These are phyloP conservation scores for Drosophila neoperkinsi DNA, from an alignment of 2,888 invertebrate species.

Conservation along the genomic window DNA sequence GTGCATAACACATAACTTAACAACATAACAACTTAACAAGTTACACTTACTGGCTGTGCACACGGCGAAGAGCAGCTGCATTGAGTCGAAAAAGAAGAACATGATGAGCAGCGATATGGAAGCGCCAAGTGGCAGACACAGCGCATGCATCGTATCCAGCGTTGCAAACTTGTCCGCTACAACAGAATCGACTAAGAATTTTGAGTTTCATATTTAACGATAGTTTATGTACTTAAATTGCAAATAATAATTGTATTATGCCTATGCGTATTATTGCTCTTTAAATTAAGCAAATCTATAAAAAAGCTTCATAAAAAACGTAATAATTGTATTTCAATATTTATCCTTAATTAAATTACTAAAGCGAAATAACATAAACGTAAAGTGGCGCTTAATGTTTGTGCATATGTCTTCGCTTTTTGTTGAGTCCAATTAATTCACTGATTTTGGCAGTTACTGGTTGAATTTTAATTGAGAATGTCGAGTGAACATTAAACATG, in stretches of 20 bases:
- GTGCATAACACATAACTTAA: not conserved
- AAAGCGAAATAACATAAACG: not conserved
- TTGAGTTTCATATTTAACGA: not conserved
- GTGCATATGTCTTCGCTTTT: not conserved
- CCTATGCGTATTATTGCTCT: not conserved
- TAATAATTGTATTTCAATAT: not conserved
- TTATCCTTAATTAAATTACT: not conserved
- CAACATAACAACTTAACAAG: not conserved
- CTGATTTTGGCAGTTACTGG: not conserved
- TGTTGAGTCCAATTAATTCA: not conserved
- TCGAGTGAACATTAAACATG: not conserved
- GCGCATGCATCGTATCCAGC: constrained; percentile 97
- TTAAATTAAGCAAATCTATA: not conserved
- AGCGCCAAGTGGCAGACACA: constrained; percentile 97
- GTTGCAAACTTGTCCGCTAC: constrained; percentile 92
- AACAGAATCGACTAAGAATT: constrained; percentile 24
- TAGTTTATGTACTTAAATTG: not conserved
- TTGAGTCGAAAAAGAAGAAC: constrained; percentile 99
- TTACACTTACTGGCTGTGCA: constrained; percentile 96
- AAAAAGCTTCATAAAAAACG: not conserved
- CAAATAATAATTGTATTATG: not conserved
- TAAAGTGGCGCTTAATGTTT: not conserved
- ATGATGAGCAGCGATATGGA: constrained; percentile 97
- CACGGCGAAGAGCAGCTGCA: constrained; percentile 98
- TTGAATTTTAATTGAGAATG: not conserved